These are phyloP conservation scores for Mya arenaria DNA, from an alignment of 1,140 invertebrate species.

Conservation along the genomic window DNA sequence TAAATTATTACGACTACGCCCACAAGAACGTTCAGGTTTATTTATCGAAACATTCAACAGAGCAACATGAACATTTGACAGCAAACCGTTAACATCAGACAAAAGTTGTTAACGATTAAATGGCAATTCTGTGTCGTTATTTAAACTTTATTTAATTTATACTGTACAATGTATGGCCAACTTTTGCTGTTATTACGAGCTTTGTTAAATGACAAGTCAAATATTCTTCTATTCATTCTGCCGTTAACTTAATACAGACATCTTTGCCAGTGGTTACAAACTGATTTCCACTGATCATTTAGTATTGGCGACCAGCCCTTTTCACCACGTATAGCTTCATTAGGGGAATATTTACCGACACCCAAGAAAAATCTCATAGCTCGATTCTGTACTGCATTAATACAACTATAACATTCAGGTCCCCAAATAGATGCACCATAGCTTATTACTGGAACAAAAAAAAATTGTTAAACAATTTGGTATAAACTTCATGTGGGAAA, in stretches of 20 bases:
- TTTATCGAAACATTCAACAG: neutral
- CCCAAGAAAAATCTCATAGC: slow-evolving; percentile 15
- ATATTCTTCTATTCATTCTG: slow-evolving; percentile 7
- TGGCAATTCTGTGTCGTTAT: neutral
- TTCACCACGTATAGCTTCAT: neutral
- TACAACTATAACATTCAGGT: neutral
- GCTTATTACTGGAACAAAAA: neutral
- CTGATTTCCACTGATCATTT: neutral
- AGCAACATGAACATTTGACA: neutral
- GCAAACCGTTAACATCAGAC: neutral
- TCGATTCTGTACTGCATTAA: slow-evolving; percentile 4
- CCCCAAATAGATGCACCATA: neutral
- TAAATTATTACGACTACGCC: neutral
- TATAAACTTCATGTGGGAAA: neutral
- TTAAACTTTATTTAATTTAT: neutral
- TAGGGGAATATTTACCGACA: slow-evolving; percentile 33
- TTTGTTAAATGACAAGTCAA: neutral
- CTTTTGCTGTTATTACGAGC: neutral
- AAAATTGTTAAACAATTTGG: neutral
- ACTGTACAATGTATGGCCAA: neutral
- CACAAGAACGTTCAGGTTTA: neutral
- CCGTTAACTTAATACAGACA: neutral
- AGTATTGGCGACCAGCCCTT: neutral
- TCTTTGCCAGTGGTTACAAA: slow-evolving; percentile 14
- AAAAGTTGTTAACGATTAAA: neutral